A percentile compares a stretch with the other conserved stretches of the same genome.
Conservation (phyloP, 2,888 invertebrate species). For the Cybosia mesomella region DNA sequence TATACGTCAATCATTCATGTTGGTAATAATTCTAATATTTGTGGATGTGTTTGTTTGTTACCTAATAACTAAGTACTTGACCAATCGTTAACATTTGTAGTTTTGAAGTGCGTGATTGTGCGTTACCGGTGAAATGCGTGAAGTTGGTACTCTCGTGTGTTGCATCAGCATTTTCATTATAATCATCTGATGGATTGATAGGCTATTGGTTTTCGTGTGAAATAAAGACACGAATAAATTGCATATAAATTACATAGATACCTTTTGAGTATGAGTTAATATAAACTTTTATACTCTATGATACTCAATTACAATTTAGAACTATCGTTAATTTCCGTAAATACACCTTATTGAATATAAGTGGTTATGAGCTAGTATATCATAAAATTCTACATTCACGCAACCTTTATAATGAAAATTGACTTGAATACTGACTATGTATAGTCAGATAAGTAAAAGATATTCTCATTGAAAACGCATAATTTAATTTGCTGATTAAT, state of each 20-base stretch:
- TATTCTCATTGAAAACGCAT: not conserved
- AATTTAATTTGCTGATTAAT: not conserved
- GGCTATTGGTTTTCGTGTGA: slow-evolving; percentile 18
- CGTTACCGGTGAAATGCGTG: slow-evolving; percentile 21
- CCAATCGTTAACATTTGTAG: slow-evolving; percentile 49
- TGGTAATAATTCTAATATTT: slow-evolving; percentile 43
- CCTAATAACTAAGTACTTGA: slow-evolving; percentile 42
- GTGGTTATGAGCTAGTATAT: not conserved
- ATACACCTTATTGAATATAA: no score
- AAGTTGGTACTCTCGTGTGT: slow-evolving; percentile 19
- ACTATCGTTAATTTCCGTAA: no score
- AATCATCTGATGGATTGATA: slow-evolving; percentile 21
- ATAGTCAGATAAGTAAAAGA: not conserved
- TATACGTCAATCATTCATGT: slow-evolving; percentile 52
- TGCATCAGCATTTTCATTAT: slow-evolving; percentile 34
- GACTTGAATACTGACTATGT: not conserved
- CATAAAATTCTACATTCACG: not conserved
- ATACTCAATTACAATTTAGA: no score
- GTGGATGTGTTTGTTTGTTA: slow-evolving; percentile 38
- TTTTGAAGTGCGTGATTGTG: slow-evolving; percentile 32
- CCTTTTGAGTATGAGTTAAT: not conserved
- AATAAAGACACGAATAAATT: slow-evolving; percentile 18
- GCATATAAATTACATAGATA: not conserved
- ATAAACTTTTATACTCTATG: not conserved
- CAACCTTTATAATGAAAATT: no score